Conservation (phyloP, 2,797 vertebrate genomes). For the Columba guinea region DNA sequence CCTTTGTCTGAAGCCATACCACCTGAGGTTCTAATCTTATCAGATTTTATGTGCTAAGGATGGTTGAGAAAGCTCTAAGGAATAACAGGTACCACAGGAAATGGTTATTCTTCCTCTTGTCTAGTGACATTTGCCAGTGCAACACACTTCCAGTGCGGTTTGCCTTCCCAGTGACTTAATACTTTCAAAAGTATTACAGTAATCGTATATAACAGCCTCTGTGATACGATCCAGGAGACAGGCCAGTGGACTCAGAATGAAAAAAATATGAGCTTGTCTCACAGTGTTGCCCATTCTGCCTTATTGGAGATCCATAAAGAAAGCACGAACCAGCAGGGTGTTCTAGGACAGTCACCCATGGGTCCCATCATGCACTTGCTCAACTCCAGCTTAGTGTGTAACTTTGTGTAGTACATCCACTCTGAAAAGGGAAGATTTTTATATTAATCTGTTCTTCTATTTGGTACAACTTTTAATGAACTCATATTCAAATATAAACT, state of each 20-base stretch:
- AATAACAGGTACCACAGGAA: slow-evolving; percentile 60
- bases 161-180: background rate
- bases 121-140: slow-evolving; percentile 15
- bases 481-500: background rate
- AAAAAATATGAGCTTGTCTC: background rate
- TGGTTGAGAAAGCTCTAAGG: slow-evolving; percentile 66
- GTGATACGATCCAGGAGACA: background rate
- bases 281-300: background rate
- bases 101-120: slow-evolving; percentile 49
- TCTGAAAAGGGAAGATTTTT: background rate
- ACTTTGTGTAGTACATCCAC: background rate
- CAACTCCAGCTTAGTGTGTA: background rate
- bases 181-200: background rate
- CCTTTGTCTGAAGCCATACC: slow-evolving; percentile 62
- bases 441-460: background rate
- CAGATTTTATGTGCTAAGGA: slow-evolving; percentile 58
- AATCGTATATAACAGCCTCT: background rate
- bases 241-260: background rate
- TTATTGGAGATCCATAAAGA: background rate
- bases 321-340: background rate
- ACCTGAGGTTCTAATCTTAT: slow-evolving; percentile 65
- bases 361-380: background rate
- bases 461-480: background rate
- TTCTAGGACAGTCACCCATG: background rate
- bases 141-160: background rate